A percentile compares a stretch with the other conserved stretches of the same genome.
phyloP scores from a whole-genome alignment of 2,888 invertebrate genomes.

The Philopedon plagiatum region DNA sequence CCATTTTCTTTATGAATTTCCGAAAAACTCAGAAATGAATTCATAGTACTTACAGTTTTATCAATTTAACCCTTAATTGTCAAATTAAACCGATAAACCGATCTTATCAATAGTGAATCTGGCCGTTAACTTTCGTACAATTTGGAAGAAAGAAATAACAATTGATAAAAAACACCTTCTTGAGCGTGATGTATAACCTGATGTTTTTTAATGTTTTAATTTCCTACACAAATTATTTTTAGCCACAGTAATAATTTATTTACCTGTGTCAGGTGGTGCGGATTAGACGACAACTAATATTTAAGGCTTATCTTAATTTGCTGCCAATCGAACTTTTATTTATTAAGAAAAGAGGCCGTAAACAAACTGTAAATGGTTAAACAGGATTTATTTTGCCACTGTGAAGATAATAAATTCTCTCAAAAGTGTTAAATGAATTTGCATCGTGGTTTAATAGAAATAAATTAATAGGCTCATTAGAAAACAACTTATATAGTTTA shows the following conservation, averaged over 20 bases:
- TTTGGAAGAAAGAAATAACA: too few relatives aligned
- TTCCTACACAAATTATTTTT: background rate
- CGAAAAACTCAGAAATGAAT: too few relatives aligned
- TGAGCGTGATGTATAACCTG: too few relatives aligned
- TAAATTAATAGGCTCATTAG: constrained; percentile 26
- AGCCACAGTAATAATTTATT: constrained; percentile 14
- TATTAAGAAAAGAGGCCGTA: constrained; percentile 29
- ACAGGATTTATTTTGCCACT: constrained; percentile 39
- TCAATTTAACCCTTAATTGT: too few relatives aligned
- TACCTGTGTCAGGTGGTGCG: constrained; percentile 42
- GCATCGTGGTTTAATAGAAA: constrained; percentile 38
- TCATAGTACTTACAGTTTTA: too few relatives aligned
- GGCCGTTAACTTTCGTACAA: too few relatives aligned
- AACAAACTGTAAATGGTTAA: constrained; percentile 38
- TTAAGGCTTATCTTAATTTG: constrained; percentile 62
- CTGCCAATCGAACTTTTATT: constrained; percentile 54
- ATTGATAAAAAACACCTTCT: too few relatives aligned
- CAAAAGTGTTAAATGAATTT: constrained; percentile 32
- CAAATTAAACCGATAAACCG: too few relatives aligned
- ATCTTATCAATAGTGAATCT: too few relatives aligned
- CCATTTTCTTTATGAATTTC: too few relatives aligned
- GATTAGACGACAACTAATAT: constrained; percentile 59
- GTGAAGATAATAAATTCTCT: constrained; percentile 37
- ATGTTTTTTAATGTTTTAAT: background rate
- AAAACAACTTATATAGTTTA: background rate